These are phyloP conservation scores for Parazoanthus darwini DNA, from an alignment of 92 coral and sea anemone genomes.

Conservation along the genomic window DNA sequence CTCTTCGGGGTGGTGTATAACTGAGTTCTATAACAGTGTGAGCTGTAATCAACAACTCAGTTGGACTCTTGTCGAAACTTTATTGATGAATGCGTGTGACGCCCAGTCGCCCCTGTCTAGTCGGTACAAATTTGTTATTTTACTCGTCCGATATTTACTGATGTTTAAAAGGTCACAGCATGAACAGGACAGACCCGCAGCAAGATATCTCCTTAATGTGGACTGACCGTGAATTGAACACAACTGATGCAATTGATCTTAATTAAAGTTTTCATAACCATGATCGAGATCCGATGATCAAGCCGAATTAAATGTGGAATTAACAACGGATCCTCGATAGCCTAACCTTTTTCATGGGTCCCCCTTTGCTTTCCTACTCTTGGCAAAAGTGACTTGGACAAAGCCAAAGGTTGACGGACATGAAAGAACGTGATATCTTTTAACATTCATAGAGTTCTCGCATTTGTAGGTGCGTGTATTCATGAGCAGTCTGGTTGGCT, in stretches of 20 bases:
- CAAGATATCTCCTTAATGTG: neutral
- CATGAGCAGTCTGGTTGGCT: neutral
- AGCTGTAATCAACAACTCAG: too few relatives aligned
- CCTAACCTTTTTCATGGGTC: neutral
- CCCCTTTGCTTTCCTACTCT: neutral
- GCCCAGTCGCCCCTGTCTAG: neutral
- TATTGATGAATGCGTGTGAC: neutral
- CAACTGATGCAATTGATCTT: too few relatives aligned
- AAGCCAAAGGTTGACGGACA: neutral
- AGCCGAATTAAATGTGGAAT: neutral
- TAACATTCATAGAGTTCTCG: neutral
- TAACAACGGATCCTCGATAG: neutral
- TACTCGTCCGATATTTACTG: neutral
- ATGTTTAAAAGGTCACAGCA: too few relatives aligned
- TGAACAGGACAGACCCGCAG: neutral
- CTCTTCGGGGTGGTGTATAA: neutral
- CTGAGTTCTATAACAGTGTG: neutral
- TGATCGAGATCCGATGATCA: neutral
- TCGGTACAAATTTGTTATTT: neutral
- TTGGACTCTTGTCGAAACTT: neutral
- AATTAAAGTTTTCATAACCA: neutral
- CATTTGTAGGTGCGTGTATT: neutral
- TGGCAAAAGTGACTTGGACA: neutral
- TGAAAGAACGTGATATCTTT: neutral
- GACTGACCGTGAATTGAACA: neutral